Base-by-base conservation (phyloP, 2,888 invertebrate species). In the Tanypteryx hageni region DNA sequence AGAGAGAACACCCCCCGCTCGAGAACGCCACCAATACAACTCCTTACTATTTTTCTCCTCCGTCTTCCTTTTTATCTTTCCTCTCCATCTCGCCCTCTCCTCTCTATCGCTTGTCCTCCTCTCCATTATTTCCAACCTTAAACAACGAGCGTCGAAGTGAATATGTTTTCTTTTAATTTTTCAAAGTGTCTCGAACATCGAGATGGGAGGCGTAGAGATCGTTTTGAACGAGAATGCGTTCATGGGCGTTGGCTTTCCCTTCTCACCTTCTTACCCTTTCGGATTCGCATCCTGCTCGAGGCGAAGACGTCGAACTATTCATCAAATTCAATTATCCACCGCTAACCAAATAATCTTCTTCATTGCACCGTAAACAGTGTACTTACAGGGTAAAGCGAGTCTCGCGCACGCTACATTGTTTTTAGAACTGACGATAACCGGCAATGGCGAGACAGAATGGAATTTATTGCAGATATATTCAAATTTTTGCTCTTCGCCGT, bases 161-260 rank as follows among this genome's bases (percentile, higher is more conserved):
- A 22, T 76, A 76, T 76, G 27, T 76, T 76, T 76, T 76, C 76
- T 27, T 76, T 27, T 76, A 76, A 76, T 76, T 76, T 76, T 76
- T 76, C 22, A 22, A n/a, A n/a, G 44, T 44, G 44, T 44, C 44
- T 44, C 44, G 44, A 44, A 44, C 3, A 3, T 22, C 68, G 68
- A 13, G n/a, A n/a, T 64, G n/a, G 64, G 76, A 76, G 18, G 22
- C 0, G 27, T 22, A 76, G 76, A 76, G 76, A 76, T 76, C 76
- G 76, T 22, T 7, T 16, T 64, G 18, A n/a, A 64, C 64, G n/a
- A 64, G 76, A 76, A 76, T 76, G 27, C n/a, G 76, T 76, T 27
- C 27, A 8, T 22, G 76, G 76, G 76, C 76, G 76, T 76, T 27
- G 76, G 22, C 76, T 76, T 18, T 61, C 61, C 18, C 61, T 61